These are phyloP conservation scores for Pygmarrhopalites habei DNA, from an alignment of 1,140 invertebrate genomes.

Conservation along the genomic window DNA sequence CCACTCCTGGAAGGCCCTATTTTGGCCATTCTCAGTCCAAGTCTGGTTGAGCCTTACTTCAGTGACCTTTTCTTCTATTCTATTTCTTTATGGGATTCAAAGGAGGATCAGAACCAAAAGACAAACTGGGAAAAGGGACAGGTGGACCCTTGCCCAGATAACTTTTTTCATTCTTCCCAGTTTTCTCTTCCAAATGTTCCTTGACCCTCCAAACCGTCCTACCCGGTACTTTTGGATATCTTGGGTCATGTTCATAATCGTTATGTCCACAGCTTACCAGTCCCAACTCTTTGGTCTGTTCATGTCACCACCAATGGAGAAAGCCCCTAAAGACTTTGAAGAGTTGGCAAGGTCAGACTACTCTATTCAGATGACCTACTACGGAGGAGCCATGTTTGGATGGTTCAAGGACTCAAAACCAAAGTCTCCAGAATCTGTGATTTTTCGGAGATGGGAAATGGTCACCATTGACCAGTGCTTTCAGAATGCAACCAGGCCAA, in stretches of 20 bases:
- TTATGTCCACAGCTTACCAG: neutral
- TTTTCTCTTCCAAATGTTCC: neutral
- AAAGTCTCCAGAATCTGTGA: neutral
- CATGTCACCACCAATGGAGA: neutral
- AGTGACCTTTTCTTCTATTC: no score
- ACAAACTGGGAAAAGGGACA: no score
- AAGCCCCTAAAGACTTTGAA: neutral
- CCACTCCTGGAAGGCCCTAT: no score
- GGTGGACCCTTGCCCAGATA: neutral
- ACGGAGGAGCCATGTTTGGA: neutral
- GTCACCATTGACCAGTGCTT: no score
- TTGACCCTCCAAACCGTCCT: no score
- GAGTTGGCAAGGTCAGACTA: neutral
- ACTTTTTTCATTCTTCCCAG: neutral
- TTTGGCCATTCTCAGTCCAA: no score
- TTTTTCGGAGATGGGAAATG: conserved; percentile 7
- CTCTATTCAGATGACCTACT: neutral
- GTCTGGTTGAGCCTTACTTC: no score
- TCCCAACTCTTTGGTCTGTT: neutral
- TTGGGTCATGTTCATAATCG: neutral
- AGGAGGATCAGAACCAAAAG: no score
- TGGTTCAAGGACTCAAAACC: neutral
- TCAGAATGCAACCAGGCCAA: no score
- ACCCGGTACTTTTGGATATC: neutral
- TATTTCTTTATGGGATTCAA: no score